Percentiles rank a stretch among this genome's conserved stretches.
phyloP scores from a whole-genome alignment of 2,888 invertebrate species.

The Neocrepidodera transversa region DNA sequence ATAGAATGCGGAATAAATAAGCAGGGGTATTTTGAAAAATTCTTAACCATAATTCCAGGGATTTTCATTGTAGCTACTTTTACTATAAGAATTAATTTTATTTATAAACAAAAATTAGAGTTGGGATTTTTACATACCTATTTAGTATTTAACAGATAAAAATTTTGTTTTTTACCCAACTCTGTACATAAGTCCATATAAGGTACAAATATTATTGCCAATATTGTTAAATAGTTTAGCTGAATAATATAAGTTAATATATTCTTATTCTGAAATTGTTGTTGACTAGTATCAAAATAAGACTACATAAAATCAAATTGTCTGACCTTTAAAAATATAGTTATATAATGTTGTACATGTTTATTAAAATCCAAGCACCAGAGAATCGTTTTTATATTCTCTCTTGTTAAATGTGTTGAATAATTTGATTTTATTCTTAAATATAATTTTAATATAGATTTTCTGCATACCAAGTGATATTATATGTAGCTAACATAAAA shows the following conservation, averaged over 20 bases:
- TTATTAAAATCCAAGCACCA: not conserved
- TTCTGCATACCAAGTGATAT: too few relatives aligned
- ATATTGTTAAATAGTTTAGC: slow-evolving; percentile 10
- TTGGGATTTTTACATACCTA: not conserved
- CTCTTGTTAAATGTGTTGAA: not conserved
- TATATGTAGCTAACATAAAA: too few relatives aligned
- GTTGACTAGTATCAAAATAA: slow-evolving; percentile 16
- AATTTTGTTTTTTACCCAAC: not conserved
- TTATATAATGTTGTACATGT: slow-evolving; percentile 7
- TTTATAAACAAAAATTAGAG: not conserved
- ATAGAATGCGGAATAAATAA: slow-evolving; percentile 10
- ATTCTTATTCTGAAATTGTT: slow-evolving; percentile 14
- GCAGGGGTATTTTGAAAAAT: slow-evolving; percentile 16
- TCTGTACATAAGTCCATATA: slow-evolving; percentile 1
- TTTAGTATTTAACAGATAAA: not conserved
- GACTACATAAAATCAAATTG: slow-evolving; percentile 2
- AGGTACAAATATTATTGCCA: slow-evolving; percentile 20
- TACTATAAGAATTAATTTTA: not conserved
- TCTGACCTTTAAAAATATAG: slow-evolving; percentile 3
- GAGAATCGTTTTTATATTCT: not conserved
- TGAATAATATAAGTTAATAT: slow-evolving; percentile 2
- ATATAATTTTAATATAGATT: not conserved
- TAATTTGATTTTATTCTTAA: not conserved
- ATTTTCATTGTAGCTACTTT: slow-evolving; percentile 1
- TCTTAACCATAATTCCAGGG: slow-evolving; percentile 4